Percentiles rank a stretch among this genome's conserved stretches.
Conservation (phyloP, 2,113 vertebrate species). For the Ceuthmochares aereus region DNA sequence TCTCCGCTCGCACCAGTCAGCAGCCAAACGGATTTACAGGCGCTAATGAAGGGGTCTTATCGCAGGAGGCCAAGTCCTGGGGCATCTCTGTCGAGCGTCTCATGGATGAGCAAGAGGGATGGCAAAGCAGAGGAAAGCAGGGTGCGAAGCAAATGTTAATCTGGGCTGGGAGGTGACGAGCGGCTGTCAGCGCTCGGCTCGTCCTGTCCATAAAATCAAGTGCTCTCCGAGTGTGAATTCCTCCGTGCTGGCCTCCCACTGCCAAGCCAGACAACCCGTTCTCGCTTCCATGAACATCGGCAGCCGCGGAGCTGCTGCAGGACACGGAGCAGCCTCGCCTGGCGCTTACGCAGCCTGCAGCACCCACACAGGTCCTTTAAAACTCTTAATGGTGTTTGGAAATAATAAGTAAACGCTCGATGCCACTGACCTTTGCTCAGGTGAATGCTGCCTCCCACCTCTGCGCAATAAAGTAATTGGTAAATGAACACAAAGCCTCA, state of each 20-base stretch:
- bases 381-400: not conserved
- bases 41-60: not conserved
- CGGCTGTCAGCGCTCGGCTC: accelerated
- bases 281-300: not conserved
- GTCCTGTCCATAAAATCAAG: not conserved
- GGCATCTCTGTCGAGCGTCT: not conserved
- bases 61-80: not conserved
- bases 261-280: accelerated
- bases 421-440: not conserved
- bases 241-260: accelerated
- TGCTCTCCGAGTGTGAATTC: not conserved
- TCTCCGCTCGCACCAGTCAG: not conserved
- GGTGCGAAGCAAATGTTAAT: not conserved
- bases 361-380: not conserved
- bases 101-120: not conserved
- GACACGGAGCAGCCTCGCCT: not conserved
- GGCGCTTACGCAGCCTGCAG: not conserved
- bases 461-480: not conserved
- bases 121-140: not conserved
- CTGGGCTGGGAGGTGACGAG: not conserved
- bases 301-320: not conserved
- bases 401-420: not conserved
- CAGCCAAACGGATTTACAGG: not conserved
- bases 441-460: not conserved
- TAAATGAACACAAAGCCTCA: slow-evolving; percentile 13